Evolutionary conservation across 2,888 invertebrate genomes (phyloP), one percentile per base, ranked within the genome.

Genomic region (Argyresthia albistria): DNA sequence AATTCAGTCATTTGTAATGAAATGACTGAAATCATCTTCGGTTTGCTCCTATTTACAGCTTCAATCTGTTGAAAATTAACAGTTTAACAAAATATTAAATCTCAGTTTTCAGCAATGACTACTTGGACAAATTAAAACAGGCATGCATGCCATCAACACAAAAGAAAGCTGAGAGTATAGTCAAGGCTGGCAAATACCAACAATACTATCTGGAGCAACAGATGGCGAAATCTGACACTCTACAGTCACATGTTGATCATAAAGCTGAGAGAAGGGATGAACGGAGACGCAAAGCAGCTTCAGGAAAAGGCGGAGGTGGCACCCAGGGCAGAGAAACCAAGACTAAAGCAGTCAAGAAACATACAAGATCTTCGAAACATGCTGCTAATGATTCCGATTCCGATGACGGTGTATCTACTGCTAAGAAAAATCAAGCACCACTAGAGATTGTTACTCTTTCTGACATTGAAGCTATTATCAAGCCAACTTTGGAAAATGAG

Each of bases 321-420:
- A 91, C 93, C 10, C 97, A 97, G 75, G 98, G 98, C 0, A 89
- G 98, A 43, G 98, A 98, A 88, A 97, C 97, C 0, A 98, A 97
- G 88, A 97, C 96, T 0, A 97, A 96, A 71, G 94, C 97, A 1
- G 94, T 94, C 0, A 98, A 98, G 69, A 98, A 97, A 80, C 92
- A 92, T 72, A 78, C 83, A 77, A 65, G 89, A 75, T 36, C 51
- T 45, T 80, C 84, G n/a, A 90, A 89, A 65, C 88, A 88, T 65
- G 80, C 87, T 49, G 88, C 89, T 46, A 90, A 90, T 51, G 91
- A 91, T 60, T 91, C 90, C 16, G 93, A 93, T 56, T 93, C 93
- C 3, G 93, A 92, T 60, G 93, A 93, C 35, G 81, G 79, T 35
- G 45, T 12, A 50, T 64, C 66, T 8, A 69, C 71, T 4, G 76